Base-by-base conservation (phyloP, 2,888 invertebrate species). In the Noctua fimbriata region DNA sequence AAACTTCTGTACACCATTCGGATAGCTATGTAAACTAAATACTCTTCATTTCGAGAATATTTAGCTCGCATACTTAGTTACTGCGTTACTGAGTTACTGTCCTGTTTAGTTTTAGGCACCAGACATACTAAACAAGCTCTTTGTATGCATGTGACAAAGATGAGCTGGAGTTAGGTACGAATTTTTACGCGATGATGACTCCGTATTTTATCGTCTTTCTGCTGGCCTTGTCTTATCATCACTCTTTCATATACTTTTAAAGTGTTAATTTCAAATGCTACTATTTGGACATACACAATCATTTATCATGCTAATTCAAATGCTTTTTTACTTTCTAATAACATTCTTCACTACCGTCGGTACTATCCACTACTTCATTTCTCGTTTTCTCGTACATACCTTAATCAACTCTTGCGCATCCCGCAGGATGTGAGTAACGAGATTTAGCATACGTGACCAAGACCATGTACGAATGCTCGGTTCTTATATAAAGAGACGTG, bases 361-460 rank as follows among this genome's bases (percentile, higher is more conserved):
- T 32, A n/a, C 7, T 28, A 12, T 0, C 3, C 3, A 44, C 1
- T 58, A 4, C 6, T 47, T 66, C 16, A 49, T 41, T 28, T 52
- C 16, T 36, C 32, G 2, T 32, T 44, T 63, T 32, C 10, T 63
- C 28, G 28, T 28, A 28, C 28, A 69, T 28, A 28, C 5, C 14
- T 24, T 32, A 52, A n/a, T 36, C 18, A 12, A 60, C 36, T 44
- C 16, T 41, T 65, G 49, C 32, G 66, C n/a, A 67, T 60, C 44
- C 32, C 4, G 18, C 3, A 14, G 55, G 49, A 65, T 55, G 16
- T 21, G n/a, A 69, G 44, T 41, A 4, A 55, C 69, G 21, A 69
- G 14, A 28, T 49, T 44, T 58, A 49, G 69, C 65, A 69, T 82
- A 76, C 70, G 69, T 82, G 81, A 81, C 58, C 21, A n/a, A 49